phyloP scores from a whole-genome alignment of 2,113 vertebrate species.

The Chloebia gouldiae region DNA sequence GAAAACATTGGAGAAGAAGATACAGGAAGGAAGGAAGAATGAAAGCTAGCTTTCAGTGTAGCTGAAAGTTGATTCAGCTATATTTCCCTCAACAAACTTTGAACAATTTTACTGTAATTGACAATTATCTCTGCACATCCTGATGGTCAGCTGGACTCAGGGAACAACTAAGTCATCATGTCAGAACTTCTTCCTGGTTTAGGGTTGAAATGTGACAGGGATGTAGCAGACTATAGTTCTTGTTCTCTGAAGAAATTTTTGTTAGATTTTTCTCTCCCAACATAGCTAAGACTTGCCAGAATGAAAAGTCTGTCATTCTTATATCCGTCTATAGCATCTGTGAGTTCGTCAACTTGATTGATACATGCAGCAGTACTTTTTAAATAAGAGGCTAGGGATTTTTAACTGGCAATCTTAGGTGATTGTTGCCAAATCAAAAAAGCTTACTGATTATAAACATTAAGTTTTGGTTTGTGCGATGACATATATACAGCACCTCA shows the following conservation, averaged over 20 bases:
- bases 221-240: not conserved
- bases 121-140: not conserved
- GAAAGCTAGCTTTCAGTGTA: not conserved
- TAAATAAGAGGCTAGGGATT: not conserved
- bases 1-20: not conserved
- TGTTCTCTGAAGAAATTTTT: not conserved
- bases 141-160: not conserved
- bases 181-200: not conserved
- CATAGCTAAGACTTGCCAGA: not conserved
- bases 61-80: not conserved
- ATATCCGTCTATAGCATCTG: not conserved
- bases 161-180: not conserved
- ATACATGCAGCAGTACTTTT: not conserved
- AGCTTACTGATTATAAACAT: not conserved
- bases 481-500: not conserved
- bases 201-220: not conserved
- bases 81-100: not conserved
- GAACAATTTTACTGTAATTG: not conserved
- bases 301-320: not conserved
- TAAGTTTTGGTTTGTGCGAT: not conserved
- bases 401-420: not conserved
- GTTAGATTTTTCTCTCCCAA: not conserved
- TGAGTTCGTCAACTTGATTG: not conserved
- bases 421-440: not conserved
- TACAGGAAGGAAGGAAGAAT: not conserved